Evolutionary conservation across 2,888 invertebrate genomes (phyloP), one percentile per base, ranked within the genome.

Genomic region (Chesias legatella): DNA sequence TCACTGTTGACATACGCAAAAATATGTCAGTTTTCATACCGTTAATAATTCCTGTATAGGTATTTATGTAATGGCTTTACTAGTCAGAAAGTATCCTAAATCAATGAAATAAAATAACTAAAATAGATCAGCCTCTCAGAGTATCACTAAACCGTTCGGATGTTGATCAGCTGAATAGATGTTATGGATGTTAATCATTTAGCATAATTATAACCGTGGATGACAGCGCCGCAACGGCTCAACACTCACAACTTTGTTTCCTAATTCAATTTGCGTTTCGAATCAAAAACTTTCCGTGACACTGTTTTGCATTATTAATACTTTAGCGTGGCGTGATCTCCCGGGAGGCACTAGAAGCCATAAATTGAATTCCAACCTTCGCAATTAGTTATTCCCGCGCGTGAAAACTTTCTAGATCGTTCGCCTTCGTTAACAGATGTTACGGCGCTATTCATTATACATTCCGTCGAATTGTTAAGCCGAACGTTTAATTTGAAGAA

Each of bases 251-350:
- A 84, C 83, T 85, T 79, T 81, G 81, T 83, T 81, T 79, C 69
- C 79, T 86, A 84, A 88, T 85, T 79, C 72, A 78, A 86, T 88
- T 86, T 86, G 81, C 83, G 85, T 88, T 81, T 70, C 73, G 79
- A 88, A 85, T 85, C 86, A 79, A 85, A 86, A 86, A 86, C 84
- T 88, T 88, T 79, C 72, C 79, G 84, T 86, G 86, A 88, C 88
- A 88, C 85, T 86, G 86, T 88, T 88, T 88, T 88, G 86, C 88
- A 88, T 88, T 88, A 88, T 84, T 88, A 88, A 86, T 86, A 84
- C 81, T 83, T 80, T 73, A 74, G 78, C 75, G 74, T 77, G 70
- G 79, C 81, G 76, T 82, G 85, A 86, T 86, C 84, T 84, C 85
- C 72, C 76, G 67, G 73, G 81, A 84, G 82, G 79, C 75, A 84